phyloP scores from a whole-genome alignment of 2,113 vertebrate species.

The Ifrita kowaldi region DNA sequence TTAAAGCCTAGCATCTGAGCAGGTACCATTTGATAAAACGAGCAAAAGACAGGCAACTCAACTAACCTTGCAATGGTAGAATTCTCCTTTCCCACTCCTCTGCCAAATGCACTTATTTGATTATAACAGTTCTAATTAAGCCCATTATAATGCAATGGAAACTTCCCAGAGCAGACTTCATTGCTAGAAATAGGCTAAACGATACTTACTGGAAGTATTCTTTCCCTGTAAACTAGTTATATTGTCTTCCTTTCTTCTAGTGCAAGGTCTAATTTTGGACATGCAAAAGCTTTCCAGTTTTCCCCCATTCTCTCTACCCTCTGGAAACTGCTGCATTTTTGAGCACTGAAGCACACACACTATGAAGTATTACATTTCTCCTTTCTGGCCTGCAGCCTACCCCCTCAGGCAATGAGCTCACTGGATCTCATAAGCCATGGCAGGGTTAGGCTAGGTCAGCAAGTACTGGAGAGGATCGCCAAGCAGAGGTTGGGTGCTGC shows the following conservation, averaged over 20 bases:
- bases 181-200: constrained; percentile 10
- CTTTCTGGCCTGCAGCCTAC: constrained; percentile 52
- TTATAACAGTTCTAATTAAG: neutral
- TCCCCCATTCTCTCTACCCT: neutral
- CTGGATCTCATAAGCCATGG: neutral
- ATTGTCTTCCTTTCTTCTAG: neutral
- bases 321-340: neutral
- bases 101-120: neutral
- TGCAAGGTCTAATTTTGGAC: neutral
- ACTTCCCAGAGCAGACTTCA: neutral
- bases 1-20: neutral
- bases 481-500: neutral
- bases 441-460: constrained; percentile 47
- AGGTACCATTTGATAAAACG: neutral
- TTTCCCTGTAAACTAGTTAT: neutral
- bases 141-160: neutral
- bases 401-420: constrained; percentile 36
- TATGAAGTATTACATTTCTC: constrained; percentile 52
- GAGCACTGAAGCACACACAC: neutral
- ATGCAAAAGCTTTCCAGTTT: neutral
- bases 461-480: neutral
- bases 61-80: neutral
- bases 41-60: neutral
- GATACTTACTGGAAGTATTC: neutral
- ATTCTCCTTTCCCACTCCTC: neutral